Base-by-base conservation (phyloP, 1,140 invertebrate genomes). In the Drosophila equinoxialis region DNA sequence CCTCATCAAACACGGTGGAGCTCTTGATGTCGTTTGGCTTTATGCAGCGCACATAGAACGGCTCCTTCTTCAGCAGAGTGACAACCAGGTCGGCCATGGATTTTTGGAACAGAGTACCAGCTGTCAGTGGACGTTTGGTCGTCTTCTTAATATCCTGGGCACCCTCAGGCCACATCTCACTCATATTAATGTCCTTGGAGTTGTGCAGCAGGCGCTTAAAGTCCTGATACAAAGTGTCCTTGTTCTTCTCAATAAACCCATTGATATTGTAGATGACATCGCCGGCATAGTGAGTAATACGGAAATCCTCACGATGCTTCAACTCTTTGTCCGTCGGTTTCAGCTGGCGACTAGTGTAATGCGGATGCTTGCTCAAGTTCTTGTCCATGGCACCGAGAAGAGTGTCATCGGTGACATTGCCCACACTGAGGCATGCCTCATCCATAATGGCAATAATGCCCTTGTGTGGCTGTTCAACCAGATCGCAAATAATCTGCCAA, bases 211-310 rank as follows among this genome's bases (percentile, higher is more conserved):
- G 93, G 26, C 98, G 93, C 93, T 99, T 99, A 79, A 99, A 97
- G 92, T 99, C 98, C 94, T 99, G 98, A 93, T 97, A 99, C 14
- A 99, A 93, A 1, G 96, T 97, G 92, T 99, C 98, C 92, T 96
- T 98, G 92, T 99, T 99, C 93, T 99, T 99, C 90, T 99, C 98
- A 87, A 99, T 94, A 92, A 99, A 99, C 11, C 97, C 97, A 39
- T 94, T 94, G 39, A 98, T 95, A 72, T 94, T 95, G 93, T 99
- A 99, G 20, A 96, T 96, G 2, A 99, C 98, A 92, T 98, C 97
- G n/a, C 98, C 98, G 2, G 98, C 98, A 92, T 99, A 99, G 90
- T 99, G 98, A 26, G 94, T 96, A 72, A 97, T 96, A 67, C 96
- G 93, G 92, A 98, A 98, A 86, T 98, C 95, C 75, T 95, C 94